Evolutionary conservation across 1,140 invertebrate genomes (phyloP).

Genomic region (Papilio glaucus): DNA sequence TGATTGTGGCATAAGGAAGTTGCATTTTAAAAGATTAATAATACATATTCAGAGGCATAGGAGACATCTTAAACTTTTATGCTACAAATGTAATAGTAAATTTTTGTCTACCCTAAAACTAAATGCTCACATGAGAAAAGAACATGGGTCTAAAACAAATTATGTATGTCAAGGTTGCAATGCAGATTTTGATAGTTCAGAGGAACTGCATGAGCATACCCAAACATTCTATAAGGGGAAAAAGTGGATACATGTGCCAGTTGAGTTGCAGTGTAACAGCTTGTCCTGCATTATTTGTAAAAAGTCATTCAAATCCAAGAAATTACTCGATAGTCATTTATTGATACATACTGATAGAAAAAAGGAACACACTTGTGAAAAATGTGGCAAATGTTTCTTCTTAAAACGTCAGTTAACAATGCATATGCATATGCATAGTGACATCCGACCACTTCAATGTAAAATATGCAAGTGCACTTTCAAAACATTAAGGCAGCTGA

Average conservation of each 20-base stretch:
- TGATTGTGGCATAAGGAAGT: conserved; percentile 52
- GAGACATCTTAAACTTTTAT: conserved; percentile 48
- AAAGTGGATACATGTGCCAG: conserved; percentile 39
- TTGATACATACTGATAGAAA: conserved; percentile 65
- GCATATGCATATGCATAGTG: conserved; percentile 67
- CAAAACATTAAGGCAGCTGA: conserved; percentile 60
- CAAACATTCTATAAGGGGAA: conserved; percentile 45
- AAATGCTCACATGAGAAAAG: conserved; percentile 39
- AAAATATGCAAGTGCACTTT: conserved; percentile 70
- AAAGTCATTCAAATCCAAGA: conserved; percentile 68
- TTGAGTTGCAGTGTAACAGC: conserved; percentile 33
- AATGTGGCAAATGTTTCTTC: conserved; percentile 69
- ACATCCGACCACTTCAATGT: conserved; percentile 61
- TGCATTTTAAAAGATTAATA: conserved; percentile 48
- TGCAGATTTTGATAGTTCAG: conserved; percentile 39
- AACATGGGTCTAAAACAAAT: conserved; percentile 39
- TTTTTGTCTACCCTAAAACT: conserved; percentile 41
- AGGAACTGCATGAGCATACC: conserved; percentile 47
- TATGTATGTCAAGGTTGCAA: conserved; percentile 49
- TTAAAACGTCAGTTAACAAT: conserved; percentile 63
- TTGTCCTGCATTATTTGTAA: conserved; percentile 64
- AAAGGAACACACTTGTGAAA: conserved; percentile 68
- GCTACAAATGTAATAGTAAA: conserved; percentile 47
- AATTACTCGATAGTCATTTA: conserved; percentile 62
- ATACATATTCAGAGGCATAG: conserved; percentile 51